Conservation (phyloP, 1,140 invertebrate species). For the Drosophila repletoides region DNA sequence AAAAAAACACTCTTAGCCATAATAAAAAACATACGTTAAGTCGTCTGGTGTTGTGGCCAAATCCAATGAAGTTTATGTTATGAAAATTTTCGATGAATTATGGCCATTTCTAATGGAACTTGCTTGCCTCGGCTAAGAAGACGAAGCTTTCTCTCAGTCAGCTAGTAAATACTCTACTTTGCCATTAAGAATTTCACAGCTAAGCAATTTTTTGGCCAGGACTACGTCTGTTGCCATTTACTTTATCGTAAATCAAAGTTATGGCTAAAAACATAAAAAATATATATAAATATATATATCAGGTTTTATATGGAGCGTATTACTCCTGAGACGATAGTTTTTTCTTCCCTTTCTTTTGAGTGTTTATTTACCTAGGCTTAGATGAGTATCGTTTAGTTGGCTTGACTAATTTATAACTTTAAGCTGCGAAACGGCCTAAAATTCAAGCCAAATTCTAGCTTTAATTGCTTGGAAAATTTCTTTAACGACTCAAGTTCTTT, state of each 20-base stretch:
- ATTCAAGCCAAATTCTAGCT: constrained; percentile 30
- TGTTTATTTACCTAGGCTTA: too few relatives aligned
- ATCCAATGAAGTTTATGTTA: constrained; percentile 24
- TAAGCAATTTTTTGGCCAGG: constrained; percentile 32
- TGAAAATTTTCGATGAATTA: constrained; percentile 41
- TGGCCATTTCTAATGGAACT: constrained; percentile 32
- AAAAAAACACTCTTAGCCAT: too few relatives aligned
- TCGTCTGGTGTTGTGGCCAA: constrained; percentile 5
- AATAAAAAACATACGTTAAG: constrained; percentile 46
- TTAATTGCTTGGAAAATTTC: constrained; percentile 71
- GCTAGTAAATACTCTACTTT: background rate
- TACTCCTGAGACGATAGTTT: constrained; percentile 8
- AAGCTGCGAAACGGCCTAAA: constrained; percentile 1
- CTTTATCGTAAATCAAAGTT: constrained; percentile 57
- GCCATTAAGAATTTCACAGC: constrained; percentile 21
- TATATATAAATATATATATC: constrained; percentile 20
- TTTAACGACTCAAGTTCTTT: constrained; percentile 19
- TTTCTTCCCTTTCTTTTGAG: constrained; percentile 5
- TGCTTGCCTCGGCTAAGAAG: background rate
- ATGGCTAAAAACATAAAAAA: constrained; percentile 51
- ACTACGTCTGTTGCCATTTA: background rate
- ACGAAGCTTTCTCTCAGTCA: too few relatives aligned
- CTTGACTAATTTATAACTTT: constrained; percentile 42
- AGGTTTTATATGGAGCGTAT: constrained; percentile 53
- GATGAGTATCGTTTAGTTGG: too few relatives aligned